phyloP scores from a whole-genome alignment of 1,140 invertebrate genomes.

The Potamilus streckersoni region DNA sequence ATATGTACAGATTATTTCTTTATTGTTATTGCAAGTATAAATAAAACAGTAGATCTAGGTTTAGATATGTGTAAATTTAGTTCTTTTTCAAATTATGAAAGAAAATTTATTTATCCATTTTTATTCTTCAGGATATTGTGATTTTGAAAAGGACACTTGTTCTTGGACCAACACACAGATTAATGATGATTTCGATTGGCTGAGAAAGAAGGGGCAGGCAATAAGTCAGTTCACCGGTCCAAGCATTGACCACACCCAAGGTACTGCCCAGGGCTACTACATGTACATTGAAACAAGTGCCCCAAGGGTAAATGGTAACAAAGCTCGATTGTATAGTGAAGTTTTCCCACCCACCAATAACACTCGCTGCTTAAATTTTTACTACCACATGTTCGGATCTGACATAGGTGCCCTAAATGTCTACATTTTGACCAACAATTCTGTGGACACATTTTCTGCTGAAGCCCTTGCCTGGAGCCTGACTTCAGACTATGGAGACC shows the following conservation, averaged over 20 bases:
- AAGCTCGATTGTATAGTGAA: conserved; percentile 37
- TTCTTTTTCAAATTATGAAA: too few relatives aligned
- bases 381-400: conserved; percentile 62
- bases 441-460: conserved; percentile 33
- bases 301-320: conserved; percentile 39
- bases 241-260: conserved; percentile 54
- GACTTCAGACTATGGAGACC: conserved; percentile 34
- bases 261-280: conserved; percentile 34
- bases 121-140: conserved; percentile 37
- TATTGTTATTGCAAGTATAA: too few relatives aligned
- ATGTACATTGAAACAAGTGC: conserved; percentile 52
- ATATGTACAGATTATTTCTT: too few relatives aligned
- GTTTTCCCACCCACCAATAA: conserved; percentile 34
- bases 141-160: conserved; percentile 54
- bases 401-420: conserved; percentile 50
- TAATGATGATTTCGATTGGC: conserved; percentile 60
- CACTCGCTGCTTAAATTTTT: conserved; percentile 48
- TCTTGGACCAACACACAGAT: conserved; percentile 46
- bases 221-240: conserved; percentile 68
- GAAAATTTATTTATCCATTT: too few relatives aligned
- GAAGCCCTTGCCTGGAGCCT: conserved; percentile 51
- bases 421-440: conserved; percentile 40
- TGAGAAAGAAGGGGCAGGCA: conserved; percentile 38
- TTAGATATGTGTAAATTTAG: too few relatives aligned
- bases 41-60: too few relatives aligned